These are phyloP conservation scores for Theocolax elegans DNA, from an alignment of 1,140 invertebrate genomes.

Conservation along the genomic window DNA sequence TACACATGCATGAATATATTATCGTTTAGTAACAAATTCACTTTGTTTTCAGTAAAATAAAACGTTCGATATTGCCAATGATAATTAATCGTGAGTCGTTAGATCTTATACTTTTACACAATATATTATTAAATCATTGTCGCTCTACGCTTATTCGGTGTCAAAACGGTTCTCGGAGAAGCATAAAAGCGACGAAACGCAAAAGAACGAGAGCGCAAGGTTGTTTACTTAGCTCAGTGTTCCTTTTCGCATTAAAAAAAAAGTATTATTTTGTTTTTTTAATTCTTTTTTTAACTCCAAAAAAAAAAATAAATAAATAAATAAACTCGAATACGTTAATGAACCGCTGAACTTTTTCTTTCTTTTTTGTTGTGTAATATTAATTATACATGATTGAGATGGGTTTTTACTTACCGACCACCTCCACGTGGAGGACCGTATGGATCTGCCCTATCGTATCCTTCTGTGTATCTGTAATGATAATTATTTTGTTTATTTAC, in stretches of 20 bases:
- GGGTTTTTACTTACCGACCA: conserved; percentile 61
- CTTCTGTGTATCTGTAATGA: conserved; percentile 61
- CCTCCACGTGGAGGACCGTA: conserved; percentile 63
- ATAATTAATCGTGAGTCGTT: too few relatives aligned
- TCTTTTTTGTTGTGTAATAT: conserved; percentile 28
- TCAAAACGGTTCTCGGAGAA: conserved; percentile 31
- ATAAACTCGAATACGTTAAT: conserved; percentile 17
- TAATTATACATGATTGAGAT: conserved; percentile 41
- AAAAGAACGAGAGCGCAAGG: conserved; percentile 42
- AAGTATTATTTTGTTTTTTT: too few relatives aligned
- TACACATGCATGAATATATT: background rate
- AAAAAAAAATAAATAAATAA: too few relatives aligned
- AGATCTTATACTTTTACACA: conserved; percentile 65
- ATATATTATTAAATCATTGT: conserved; percentile 42
- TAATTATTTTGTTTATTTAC: background rate
- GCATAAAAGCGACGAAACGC: conserved; percentile 39
- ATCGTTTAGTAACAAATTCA: too few relatives aligned
- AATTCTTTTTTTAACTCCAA: too few relatives aligned
- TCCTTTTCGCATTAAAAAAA: conserved; percentile 40
- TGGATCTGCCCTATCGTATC: conserved; percentile 63
- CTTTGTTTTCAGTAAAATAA: too few relatives aligned
- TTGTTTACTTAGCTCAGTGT: conserved; percentile 35
- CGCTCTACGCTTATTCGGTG: conserved; percentile 50
- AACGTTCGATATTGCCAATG: too few relatives aligned
- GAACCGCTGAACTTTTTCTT: too few relatives aligned